Evolutionary conservation across 2,113 vertebrate genomes (phyloP).

Genomic region (Chloropsis hardwickii): DNA sequence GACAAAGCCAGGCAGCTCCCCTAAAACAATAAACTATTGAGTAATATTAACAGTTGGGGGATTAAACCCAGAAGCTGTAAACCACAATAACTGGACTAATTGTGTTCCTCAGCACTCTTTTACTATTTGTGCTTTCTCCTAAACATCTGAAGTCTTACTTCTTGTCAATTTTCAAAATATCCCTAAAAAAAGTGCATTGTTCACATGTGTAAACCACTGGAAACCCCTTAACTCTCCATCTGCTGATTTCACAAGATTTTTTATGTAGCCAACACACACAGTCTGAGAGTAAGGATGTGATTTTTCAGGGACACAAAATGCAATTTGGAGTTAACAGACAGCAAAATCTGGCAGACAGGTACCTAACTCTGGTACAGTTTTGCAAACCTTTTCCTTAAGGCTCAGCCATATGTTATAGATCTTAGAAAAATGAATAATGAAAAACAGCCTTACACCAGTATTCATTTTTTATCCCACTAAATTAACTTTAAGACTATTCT

Average conservation of each 20-base stretch:
- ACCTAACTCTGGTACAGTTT: background rate
- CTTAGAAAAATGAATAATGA: background rate
- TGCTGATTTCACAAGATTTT: background rate
- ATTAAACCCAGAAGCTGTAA: background rate
- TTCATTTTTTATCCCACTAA: background rate
- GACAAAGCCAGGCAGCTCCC: background rate
- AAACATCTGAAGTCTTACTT: background rate
- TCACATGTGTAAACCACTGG: background rate
- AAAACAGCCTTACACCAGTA: background rate
- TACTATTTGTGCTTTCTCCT: background rate
- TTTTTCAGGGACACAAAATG: background rate
- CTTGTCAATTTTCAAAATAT: background rate
- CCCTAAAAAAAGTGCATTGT: background rate
- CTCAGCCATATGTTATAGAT: background rate
- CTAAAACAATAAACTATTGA: background rate
- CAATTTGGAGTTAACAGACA: background rate
- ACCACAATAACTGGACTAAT: background rate
- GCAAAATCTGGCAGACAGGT: background rate
- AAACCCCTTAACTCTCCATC: background rate
- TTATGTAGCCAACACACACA: background rate
- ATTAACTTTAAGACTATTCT: background rate
- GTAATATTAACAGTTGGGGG: background rate
- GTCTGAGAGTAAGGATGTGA: background rate
- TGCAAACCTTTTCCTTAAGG: background rate
- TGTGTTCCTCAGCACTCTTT: background rate